Evolutionary conservation across 2,888 invertebrate species (phyloP), one percentile per base, ranked within the genome.

Genomic region (Embidobia sp.): DNA sequence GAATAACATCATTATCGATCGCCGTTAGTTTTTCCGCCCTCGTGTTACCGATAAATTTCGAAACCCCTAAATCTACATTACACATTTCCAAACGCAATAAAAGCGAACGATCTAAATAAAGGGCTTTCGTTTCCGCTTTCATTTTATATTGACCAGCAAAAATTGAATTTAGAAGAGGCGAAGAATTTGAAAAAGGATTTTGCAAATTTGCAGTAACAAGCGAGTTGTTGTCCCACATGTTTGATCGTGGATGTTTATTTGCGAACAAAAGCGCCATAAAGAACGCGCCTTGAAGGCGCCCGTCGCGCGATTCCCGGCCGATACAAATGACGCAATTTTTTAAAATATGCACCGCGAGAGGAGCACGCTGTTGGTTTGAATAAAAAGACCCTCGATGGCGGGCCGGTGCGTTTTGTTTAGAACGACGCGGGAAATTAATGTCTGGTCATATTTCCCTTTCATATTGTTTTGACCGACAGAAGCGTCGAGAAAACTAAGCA

Each of bases 381-480:
- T 53, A 53, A 33, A 22, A 22, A 44, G 16, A 10, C 31, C n/a
- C 49, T 19, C 10, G 33, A 37, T 29, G 31, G 4, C 18, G 37
- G 33, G 13, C 63, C 29, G 8, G 46, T 51, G 22, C 46, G 48
- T 55, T 67, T 67, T 67, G 67, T 67, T 67, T 67, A 33, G 55
- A 33, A 67, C 67, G 29, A 53, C 33, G 18, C 8, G 67, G 64
- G 31, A 66, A 67, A 67, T 67, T 67, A 67, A 67, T 67, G 55
- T 57, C 37, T 37, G 67, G 55, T 11, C 55, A 55, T 67, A 67
- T 67, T 67, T 67, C 55, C 48, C 48, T 35, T 67, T 55, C 55
- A 67, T 67, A 67, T 67, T 67, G 67, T 67, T 67, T 67, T 67
- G 67, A 67, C 67, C 67, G 67, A 67, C 67, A 67, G 67, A 67